Conservation (phyloP, 2,113 vertebrate species). For the Trochalopteron elliotii region DNA sequence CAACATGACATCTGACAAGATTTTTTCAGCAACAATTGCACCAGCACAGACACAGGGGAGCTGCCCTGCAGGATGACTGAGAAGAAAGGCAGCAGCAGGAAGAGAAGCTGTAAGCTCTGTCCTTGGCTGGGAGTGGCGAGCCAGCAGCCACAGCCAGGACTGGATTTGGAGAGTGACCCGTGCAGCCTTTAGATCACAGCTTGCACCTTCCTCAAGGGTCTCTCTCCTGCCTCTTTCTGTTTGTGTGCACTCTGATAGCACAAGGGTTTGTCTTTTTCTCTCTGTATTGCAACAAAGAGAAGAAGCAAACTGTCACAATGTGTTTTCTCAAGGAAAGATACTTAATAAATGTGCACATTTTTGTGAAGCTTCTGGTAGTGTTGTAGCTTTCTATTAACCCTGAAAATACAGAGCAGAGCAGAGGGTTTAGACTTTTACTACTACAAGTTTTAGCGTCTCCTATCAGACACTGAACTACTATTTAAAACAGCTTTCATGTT, state of each 20-base stretch:
- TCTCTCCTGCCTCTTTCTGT: background rate
- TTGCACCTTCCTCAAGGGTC: background rate
- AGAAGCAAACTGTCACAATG: background rate
- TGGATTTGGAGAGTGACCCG: rapidly evolving
- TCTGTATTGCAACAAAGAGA: background rate
- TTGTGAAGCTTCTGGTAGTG: background rate
- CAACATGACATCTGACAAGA: background rate
- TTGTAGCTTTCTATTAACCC: background rate
- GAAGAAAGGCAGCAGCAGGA: background rate
- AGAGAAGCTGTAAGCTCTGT: background rate
- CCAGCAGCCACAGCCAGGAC: background rate
- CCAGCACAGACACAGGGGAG: background rate
- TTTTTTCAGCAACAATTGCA: background rate
- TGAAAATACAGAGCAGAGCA: background rate
- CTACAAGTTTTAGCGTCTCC: background rate
- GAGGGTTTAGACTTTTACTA: background rate
- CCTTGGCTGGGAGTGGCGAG: background rate
- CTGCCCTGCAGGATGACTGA: background rate
- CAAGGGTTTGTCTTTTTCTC: background rate
- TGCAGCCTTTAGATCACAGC: background rate
- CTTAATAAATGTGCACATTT: background rate
- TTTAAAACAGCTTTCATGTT: background rate
- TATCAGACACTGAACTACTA: background rate
- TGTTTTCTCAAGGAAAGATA: background rate
- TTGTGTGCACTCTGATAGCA: background rate